Evolutionary conservation across 2,113 vertebrate genomes (phyloP).

Genomic region (Eulemur macaco): DNA sequence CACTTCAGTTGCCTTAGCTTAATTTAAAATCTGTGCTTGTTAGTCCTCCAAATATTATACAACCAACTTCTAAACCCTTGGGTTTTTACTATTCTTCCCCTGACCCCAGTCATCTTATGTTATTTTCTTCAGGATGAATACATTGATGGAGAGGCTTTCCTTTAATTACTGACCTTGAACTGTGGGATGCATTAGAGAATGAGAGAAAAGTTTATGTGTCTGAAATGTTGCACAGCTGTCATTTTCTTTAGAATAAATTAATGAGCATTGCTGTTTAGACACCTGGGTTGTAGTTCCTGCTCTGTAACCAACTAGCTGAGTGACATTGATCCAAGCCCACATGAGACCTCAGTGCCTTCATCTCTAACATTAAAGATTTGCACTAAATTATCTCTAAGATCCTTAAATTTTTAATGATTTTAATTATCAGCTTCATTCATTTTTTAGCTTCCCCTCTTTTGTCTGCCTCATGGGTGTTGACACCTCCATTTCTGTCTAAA

Average conservation of each 20-base stretch:
- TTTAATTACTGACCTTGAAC: constrained; percentile 79
- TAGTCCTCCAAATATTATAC: not conserved
- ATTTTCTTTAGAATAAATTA: constrained; percentile 70
- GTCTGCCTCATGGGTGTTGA: constrained; percentile 22
- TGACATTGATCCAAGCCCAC: constrained; percentile 64
- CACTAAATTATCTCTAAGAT: constrained; percentile 62
- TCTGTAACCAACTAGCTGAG: constrained; percentile 51
- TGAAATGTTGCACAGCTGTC: constrained; percentile 65
- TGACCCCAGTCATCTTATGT: not conserved
- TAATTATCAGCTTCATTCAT: constrained; percentile 70
- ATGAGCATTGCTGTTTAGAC: constrained; percentile 67
- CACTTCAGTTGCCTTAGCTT: constrained; percentile 18
- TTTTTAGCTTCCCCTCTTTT: constrained; percentile 57
- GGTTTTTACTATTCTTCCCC: constrained; percentile 13
- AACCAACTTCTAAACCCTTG: constrained; percentile 26
- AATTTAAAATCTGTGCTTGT: constrained; percentile 56
- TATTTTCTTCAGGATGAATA: constrained; percentile 56
- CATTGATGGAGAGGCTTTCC: constrained; percentile 26
- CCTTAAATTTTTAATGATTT: constrained; percentile 74
- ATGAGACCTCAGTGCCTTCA: constrained; percentile 39
- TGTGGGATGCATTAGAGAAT: constrained; percentile 63
- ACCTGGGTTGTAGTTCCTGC: constrained; percentile 70
- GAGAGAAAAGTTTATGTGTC: constrained; percentile 49
- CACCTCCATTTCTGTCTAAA: constrained; percentile 3
- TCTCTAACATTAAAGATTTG: constrained; percentile 66